Percentiles rank a stretch among this genome's conserved stretches.
Conservation (phyloP, 2,113 vertebrate species). For the Psilopogon haemacephalus region DNA sequence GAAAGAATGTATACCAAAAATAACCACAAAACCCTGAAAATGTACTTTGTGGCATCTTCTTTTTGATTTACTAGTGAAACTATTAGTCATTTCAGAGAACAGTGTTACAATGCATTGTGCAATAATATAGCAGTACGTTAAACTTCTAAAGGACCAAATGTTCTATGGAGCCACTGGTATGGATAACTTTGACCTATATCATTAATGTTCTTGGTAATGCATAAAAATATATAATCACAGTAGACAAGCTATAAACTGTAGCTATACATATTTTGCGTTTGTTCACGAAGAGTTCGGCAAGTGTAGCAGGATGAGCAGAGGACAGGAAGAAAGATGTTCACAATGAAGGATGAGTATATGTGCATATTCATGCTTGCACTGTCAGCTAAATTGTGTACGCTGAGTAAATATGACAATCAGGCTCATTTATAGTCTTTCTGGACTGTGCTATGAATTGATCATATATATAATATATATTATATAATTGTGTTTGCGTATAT, state of each 20-base stretch:
- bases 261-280: constrained; percentile 7
- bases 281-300: constrained; percentile 1
- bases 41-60: constrained; percentile 34
- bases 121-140: constrained; percentile 62
- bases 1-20: constrained; percentile 65
- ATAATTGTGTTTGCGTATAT: constrained; percentile 67
- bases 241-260: constrained; percentile 59
- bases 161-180: constrained; percentile 29
- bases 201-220: constrained; percentile 47
- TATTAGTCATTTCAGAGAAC: constrained; percentile 44
- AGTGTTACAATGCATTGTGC: constrained; percentile 43
- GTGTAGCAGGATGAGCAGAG: constrained; percentile 18
- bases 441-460: constrained; percentile 61
- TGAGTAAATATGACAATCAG: constrained; percentile 67
- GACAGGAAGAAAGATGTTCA: constrained; percentile 28
- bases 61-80: constrained; percentile 56
- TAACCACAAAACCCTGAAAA: constrained; percentile 54
- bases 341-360: constrained; percentile 33
- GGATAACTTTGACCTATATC: constrained; percentile 33
- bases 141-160: constrained; percentile 64
- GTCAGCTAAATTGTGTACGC: constrained; percentile 50
- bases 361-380: constrained; percentile 55
- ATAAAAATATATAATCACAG: constrained; percentile 55
- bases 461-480: constrained; percentile 67
- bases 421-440: constrained; percentile 63